Percentiles rank a stretch among this genome's conserved stretches.
phyloP scores from a whole-genome alignment of 2,888 invertebrate genomes.

The Fragum fragum region DNA sequence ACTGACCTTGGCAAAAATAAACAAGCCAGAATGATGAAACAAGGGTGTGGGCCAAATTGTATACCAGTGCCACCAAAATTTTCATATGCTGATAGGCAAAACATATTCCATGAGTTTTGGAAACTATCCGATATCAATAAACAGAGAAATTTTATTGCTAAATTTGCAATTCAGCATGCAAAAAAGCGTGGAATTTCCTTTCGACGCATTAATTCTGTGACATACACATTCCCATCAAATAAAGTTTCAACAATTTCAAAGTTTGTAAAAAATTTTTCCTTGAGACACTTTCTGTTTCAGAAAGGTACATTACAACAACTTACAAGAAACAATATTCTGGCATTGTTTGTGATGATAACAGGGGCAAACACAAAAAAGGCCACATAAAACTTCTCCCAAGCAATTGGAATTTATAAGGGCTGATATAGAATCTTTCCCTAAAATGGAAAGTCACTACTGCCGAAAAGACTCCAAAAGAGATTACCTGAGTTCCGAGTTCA shows the following conservation, averaged over 20 bases:
- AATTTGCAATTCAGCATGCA: constrained; percentile 2
- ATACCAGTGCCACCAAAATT: constrained; percentile 4
- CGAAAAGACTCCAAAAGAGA: constrained; percentile 52
- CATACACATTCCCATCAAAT: constrained; percentile 28
- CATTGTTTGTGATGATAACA: constrained; percentile 21
- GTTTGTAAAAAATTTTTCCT: constrained; percentile 57
- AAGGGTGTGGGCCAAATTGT: constrained; percentile 29
- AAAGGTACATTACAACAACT: constrained; percentile 34
- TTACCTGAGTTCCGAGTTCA: constrained; percentile 50
- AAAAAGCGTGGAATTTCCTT: not conserved
- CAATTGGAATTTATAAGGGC: constrained; percentile 26
- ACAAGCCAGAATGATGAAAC: constrained; percentile 15
- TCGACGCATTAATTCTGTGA: constrained; percentile 17
- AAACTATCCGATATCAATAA: constrained; percentile 26
- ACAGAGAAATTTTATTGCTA: constrained; percentile 36
- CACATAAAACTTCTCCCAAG: constrained; percentile 43
- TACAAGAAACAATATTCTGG: constrained; percentile 27
- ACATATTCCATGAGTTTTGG: constrained; percentile 43
- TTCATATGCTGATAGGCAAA: not conserved
- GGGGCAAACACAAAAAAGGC: constrained; percentile 43
- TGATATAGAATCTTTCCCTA: constrained; percentile 57
- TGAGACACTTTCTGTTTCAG: constrained; percentile 39
- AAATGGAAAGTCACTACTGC: constrained; percentile 55
- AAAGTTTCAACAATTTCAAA: constrained; percentile 15
- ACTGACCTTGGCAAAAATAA: not conserved